Evolutionary conservation across 2,888 invertebrate species (phyloP).

Genomic region (Dicranocentrus wangi): DNA sequence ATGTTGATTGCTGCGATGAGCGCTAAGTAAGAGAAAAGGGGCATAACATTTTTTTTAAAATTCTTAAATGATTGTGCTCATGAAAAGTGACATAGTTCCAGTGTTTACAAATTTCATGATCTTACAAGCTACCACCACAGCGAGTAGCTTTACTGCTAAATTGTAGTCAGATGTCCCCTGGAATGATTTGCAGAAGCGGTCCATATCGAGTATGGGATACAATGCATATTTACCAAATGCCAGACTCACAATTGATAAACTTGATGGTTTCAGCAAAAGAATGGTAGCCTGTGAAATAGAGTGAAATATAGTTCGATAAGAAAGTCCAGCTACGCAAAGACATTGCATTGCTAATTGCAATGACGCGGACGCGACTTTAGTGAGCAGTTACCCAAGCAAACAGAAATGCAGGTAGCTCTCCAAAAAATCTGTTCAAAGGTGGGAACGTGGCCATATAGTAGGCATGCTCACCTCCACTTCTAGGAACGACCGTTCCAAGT

Average conservation of each 20-base stretch:
- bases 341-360: too few species aligned
- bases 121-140: constrained; percentile 84
- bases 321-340: not conserved
- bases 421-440: constrained; percentile 74
- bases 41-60: too few species aligned
- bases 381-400: constrained; percentile 79
- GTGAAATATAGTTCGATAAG: too few species aligned
- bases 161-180: constrained; percentile 49
- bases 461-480: constrained; percentile 86
- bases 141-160: constrained; percentile 88
- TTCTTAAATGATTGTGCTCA: too few species aligned
- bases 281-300: constrained; percentile 76
- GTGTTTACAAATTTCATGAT: too few species aligned
- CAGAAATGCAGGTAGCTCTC: constrained; percentile 91
- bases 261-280: constrained; percentile 92
- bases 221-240: constrained; percentile 95
- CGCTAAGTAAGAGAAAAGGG: too few species aligned
- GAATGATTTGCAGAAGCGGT: constrained; percentile 55
- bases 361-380: too few species aligned
- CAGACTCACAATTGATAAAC: constrained; percentile 94
- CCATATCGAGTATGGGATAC: constrained; percentile 76
- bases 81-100: not conserved
- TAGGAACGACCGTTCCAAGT: constrained; percentile 95
- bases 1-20: constrained; percentile 94
- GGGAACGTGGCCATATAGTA: constrained; percentile 94